A percentile compares a stretch with the other conserved stretches of the same genome.
phyloP scores from a whole-genome alignment of 53 echinoderm and acorn worm genomes.

The Patiria pectinifera region DNA sequence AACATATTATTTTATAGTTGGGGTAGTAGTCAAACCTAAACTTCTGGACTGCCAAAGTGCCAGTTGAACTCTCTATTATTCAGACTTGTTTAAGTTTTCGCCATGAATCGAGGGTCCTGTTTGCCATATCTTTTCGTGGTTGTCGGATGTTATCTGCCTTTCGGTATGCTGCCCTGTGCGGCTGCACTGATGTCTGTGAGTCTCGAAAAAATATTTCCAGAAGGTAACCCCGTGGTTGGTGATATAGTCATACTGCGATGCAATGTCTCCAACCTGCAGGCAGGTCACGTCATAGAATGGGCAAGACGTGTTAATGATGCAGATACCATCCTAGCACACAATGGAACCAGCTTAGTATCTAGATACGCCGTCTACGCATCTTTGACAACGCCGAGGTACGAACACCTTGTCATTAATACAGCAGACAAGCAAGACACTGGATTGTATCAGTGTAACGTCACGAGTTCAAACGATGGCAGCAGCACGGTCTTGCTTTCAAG shows the following conservation, averaged over 20 bases:
- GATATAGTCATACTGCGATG: slow-evolving; percentile 21
- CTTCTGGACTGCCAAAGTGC: background rate
- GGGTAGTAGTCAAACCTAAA: background rate
- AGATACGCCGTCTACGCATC: background rate
- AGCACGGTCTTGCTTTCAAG: background rate
- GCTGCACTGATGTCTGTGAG: background rate
- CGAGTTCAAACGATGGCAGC: background rate
- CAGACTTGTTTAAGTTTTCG: background rate
- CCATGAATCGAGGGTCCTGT: background rate
- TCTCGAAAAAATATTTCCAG: background rate
- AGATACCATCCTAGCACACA: background rate
- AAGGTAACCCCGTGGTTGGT: background rate
- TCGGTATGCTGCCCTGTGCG: background rate
- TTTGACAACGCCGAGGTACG: background rate
- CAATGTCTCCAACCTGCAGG: background rate
- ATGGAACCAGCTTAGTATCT: background rate
- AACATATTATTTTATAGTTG: background rate
- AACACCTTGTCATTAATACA: background rate
- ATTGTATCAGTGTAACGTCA: background rate
- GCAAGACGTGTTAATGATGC: background rate
- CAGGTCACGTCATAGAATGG: slow-evolving; percentile 14
- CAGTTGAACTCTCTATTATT: background rate
- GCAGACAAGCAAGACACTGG: background rate
- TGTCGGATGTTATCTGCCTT: background rate
- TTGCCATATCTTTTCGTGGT: background rate